phyloP scores from a whole-genome alignment of 2,113 vertebrate genomes.

The Nothobranchius furzeri region DNA sequence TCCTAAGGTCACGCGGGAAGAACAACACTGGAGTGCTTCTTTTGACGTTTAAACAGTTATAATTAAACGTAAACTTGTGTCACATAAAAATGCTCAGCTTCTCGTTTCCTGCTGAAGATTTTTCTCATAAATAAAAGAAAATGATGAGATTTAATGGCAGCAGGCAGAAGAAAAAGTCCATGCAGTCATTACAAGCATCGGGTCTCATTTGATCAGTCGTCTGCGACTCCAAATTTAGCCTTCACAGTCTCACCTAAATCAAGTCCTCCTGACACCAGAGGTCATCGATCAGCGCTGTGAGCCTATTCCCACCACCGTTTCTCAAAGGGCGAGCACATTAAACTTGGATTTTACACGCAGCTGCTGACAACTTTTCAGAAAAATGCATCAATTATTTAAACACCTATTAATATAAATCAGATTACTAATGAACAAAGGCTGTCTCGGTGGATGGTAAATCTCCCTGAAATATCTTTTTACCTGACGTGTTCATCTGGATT shows the following conservation, averaged over 20 bases:
- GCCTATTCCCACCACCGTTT: conserved; percentile 38
- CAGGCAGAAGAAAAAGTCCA: conserved; percentile 31
- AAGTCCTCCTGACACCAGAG: conserved; percentile 36
- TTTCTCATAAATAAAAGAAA: conserved; percentile 20
- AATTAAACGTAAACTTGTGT: neutral
- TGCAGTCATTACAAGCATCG: conserved; percentile 31
- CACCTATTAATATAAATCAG: conserved; percentile 51
- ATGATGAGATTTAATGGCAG: conserved; percentile 43
- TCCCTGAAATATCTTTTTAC: conserved; percentile 28
- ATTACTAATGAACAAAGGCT: conserved; percentile 46
- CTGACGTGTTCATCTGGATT: neutral
- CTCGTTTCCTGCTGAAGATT: neutral
- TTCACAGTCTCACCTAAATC: conserved; percentile 39
- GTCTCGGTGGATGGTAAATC: conserved; percentile 15
- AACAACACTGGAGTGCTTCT: neutral
- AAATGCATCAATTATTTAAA: conserved; percentile 65
- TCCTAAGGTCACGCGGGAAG: conserved; percentile 42
- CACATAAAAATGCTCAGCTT: neutral
- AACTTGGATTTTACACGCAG: conserved; percentile 50
- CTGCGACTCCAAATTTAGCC: conserved; percentile 62
- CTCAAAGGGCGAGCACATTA: conserved; percentile 42
- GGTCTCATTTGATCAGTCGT: conserved; percentile 56
- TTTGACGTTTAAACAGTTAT: conserved; percentile 26
- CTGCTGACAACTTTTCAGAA: conserved; percentile 45
- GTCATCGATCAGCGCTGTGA: conserved; percentile 53